These are phyloP conservation scores for Clarias macrocephalus DNA, from an alignment of 2,113 vertebrate genomes.

Conservation along the genomic window DNA sequence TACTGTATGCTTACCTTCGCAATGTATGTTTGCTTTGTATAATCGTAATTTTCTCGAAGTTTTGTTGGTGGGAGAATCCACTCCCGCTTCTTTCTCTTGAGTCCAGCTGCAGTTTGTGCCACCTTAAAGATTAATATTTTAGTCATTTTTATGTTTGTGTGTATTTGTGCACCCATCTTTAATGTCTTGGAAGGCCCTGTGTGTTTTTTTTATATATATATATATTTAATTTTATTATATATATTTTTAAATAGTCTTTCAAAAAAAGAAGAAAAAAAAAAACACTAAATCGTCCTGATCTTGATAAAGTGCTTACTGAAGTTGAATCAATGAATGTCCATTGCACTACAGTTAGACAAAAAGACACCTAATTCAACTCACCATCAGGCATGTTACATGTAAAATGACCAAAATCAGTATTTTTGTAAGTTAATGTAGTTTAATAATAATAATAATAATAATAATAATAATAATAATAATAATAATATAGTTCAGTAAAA, in stretches of 20 bases:
- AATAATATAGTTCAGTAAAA: background rate
- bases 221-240: too few relatives aligned
- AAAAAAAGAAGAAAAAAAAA: too few relatives aligned
- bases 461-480: too few relatives aligned
- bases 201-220: background rate
- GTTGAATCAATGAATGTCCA: background rate
- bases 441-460: background rate
- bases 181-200: background rate
- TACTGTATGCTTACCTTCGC: constrained; percentile 63
- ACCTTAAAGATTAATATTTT: constrained; percentile 20
- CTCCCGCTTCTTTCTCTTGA: constrained; percentile 65
- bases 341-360: too few relatives aligned
- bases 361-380: background rate
- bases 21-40: constrained; percentile 55
- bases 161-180: too few relatives aligned
- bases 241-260: too few relatives aligned
- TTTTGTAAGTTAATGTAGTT: background rate
- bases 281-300: too few relatives aligned
- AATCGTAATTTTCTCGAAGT: constrained; percentile 64
- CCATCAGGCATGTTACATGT: background rate
- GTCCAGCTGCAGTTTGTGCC: constrained; percentile 7
- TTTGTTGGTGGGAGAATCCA: constrained; percentile 71
- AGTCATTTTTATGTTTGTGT: background rate
- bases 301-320: background rate
- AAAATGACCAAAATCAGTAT: background rate